A percentile compares a stretch with the other conserved stretches of the same genome.
These are phyloP conservation scores for Agonopterix arenella DNA, from an alignment of 2,888 invertebrate species.

Conservation along the genomic window DNA sequence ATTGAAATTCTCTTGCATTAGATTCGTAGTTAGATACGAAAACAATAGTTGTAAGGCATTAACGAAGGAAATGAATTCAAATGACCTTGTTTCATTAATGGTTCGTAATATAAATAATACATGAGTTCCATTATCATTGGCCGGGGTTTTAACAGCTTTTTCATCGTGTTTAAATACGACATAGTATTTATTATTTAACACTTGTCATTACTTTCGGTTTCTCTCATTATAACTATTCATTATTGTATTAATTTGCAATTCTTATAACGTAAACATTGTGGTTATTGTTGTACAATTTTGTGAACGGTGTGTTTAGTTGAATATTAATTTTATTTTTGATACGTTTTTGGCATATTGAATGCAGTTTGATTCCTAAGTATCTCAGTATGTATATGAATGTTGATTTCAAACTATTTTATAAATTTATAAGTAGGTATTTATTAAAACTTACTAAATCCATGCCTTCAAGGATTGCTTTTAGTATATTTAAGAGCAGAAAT, in stretches of 20 bases:
- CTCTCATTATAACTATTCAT: conserved; percentile 2
- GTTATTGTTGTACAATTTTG: neutral
- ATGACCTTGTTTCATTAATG: conserved; percentile 72
- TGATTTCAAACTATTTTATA: no score
- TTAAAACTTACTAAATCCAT: no score
- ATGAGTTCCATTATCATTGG: conserved; percentile 61
- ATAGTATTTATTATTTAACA: conserved; percentile 12
- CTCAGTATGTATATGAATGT: no score
- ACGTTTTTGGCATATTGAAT: no score
- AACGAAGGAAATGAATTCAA: conserved; percentile 58
- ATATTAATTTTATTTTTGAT: no score
- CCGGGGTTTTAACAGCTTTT: conserved; percentile 47
- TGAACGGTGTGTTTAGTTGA: neutral
- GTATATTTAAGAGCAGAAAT: no score
- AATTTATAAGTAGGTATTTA: no score
- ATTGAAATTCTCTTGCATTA: neutral
- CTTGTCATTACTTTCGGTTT: conserved; percentile 8
- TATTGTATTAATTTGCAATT: conserved; percentile 9
- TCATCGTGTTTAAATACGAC: conserved; percentile 32
- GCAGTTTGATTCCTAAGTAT: no score
- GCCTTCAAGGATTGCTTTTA: no score
- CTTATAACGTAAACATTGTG: neutral
- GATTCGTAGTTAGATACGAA: neutral
- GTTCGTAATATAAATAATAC: conserved; percentile 53
- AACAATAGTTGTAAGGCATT: neutral